phyloP scores from a whole-genome alignment of 2,797 vertebrate species.

The Intellagama lesueurii region DNA sequence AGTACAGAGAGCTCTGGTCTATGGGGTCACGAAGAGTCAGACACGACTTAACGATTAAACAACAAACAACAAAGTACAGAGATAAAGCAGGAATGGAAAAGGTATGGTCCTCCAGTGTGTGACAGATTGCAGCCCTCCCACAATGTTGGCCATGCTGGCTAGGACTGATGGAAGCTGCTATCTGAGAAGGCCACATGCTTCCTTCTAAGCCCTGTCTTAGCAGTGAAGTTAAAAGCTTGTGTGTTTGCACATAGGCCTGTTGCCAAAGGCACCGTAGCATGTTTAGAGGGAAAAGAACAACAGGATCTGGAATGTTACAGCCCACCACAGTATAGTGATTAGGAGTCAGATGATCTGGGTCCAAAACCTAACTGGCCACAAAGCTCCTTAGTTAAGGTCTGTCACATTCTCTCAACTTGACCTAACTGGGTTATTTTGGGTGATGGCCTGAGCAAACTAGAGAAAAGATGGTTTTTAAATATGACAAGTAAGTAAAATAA shows the following conservation, averaged over 20 bases:
- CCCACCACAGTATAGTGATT: too few species aligned
- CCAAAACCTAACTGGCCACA: too few species aligned
- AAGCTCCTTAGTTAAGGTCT: not conserved
- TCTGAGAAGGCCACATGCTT: not conserved
- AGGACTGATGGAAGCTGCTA: not conserved
- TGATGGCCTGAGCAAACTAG: too few species aligned
- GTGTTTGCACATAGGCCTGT: not conserved
- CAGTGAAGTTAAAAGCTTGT: too few species aligned
- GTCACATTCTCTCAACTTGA: not conserved
- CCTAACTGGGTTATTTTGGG: not conserved
- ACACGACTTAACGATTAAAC: too few species aligned
- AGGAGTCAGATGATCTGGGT: too few species aligned
- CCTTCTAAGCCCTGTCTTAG: not conserved
- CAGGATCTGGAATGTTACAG: too few species aligned
- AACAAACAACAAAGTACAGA: not conserved
- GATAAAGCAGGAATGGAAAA: not conserved
- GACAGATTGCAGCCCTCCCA: not conserved
- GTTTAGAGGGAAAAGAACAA: not conserved
- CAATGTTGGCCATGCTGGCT: too few species aligned
- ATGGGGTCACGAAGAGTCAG: too few species aligned
- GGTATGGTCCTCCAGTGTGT: not conserved
- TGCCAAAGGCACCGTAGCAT: not conserved
- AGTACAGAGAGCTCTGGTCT: too few species aligned
- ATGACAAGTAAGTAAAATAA: too few species aligned
- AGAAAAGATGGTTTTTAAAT: too few species aligned